Conservation (phyloP, 2,888 invertebrate species). For the Chloroclystis v-ata region DNA sequence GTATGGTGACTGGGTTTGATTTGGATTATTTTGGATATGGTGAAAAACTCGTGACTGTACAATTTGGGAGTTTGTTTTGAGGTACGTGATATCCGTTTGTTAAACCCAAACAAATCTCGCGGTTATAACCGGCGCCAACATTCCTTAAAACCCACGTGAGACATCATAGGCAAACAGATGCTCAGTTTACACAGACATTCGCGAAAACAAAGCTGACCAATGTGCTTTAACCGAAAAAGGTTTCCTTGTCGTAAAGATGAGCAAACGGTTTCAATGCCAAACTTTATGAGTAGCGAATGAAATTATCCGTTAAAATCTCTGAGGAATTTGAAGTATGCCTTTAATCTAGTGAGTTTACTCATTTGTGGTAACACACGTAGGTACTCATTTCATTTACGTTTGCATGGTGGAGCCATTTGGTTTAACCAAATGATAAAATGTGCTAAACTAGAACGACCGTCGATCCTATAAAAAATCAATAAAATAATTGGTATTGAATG, state of each 20-base stretch:
- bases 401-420: background rate
- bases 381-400: conserved; percentile 26
- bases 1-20: conserved; percentile 31
- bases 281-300: conserved; percentile 63
- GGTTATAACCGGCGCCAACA: conserved; percentile 57
- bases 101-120: conserved; percentile 48
- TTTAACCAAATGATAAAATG: too few relatives aligned
- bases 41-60: conserved; percentile 50
- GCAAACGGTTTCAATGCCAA: conserved; percentile 69
- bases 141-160: conserved; percentile 40
- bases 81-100: conserved; percentile 54
- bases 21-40: conserved; percentile 34
- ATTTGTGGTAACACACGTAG: conserved; percentile 25
- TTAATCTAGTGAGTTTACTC: conserved; percentile 35
- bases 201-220: conserved; percentile 50
- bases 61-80: conserved; percentile 51
- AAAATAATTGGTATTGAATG: conserved; percentile 9
- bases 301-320: conserved; percentile 43
- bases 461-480: too few relatives aligned
- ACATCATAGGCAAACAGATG: conserved; percentile 29
- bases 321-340: conserved; percentile 37
- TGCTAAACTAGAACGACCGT: too few relatives aligned
- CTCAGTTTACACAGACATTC: conserved; percentile 30
- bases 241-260: conserved; percentile 67
- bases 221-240: conserved; percentile 52